Conservation (phyloP, 2,797 vertebrate genomes). For the Ctenosaura bakeri region DNA sequence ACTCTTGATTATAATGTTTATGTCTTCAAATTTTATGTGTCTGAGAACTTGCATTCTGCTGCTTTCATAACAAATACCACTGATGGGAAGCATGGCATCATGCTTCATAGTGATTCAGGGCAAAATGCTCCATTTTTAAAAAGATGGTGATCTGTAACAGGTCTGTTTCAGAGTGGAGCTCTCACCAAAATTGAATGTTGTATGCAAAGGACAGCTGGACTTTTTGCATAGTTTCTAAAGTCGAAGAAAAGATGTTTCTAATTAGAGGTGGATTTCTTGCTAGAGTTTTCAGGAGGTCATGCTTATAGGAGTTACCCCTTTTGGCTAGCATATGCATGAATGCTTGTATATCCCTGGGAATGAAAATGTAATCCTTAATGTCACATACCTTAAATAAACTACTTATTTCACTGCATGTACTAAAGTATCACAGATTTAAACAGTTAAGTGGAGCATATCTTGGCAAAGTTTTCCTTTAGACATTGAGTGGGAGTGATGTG, state of each 20-base stretch:
- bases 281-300: conserved; percentile 56
- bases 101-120: background rate
- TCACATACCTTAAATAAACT: conserved; percentile 50
- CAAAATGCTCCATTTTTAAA: background rate
- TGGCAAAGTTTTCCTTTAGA: conserved; percentile 35
- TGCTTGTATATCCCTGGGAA: conserved; percentile 63
- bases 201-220: conserved; percentile 37
- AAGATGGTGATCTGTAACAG: background rate
- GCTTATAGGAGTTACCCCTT: conserved; percentile 56
- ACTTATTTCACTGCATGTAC: conserved; percentile 44
- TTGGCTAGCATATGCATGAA: conserved; percentile 42
- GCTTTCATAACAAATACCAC: background rate
- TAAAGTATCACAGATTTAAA: conserved; percentile 38
- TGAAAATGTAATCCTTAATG: conserved; percentile 47
- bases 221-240: conserved; percentile 53
- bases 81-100: background rate
- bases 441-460: conserved; percentile 26
- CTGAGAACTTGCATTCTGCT: background rate
- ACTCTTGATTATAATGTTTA: background rate
- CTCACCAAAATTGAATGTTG: conserved; percentile 40
- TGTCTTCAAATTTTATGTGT: background rate
- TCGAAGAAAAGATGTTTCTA: conserved; percentile 69
- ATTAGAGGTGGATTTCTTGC: conserved; percentile 67
- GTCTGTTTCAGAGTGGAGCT: conserved; percentile 21
- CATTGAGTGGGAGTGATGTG: conserved; percentile 29